Conservation (phyloP, 1,140 invertebrate species). For the Pseudachorutes palmiensis region DNA sequence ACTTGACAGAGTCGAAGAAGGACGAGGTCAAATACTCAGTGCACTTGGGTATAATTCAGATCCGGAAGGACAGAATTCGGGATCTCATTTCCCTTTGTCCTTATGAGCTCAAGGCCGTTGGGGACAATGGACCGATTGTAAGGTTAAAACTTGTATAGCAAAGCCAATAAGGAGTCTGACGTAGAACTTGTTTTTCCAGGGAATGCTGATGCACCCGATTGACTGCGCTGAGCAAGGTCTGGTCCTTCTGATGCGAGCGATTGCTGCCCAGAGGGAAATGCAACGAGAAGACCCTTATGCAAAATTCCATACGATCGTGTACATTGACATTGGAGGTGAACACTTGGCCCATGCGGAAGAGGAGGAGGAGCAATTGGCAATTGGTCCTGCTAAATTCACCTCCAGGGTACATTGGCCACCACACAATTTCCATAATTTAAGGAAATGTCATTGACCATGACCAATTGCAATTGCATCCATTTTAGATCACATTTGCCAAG, state of each 20-base stretch:
- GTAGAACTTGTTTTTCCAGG: too few species aligned
- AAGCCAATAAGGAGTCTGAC: too few species aligned
- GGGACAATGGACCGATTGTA: conserved; percentile 19
- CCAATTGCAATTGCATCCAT: background rate
- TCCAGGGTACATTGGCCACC: too few species aligned
- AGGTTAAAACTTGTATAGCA: background rate
- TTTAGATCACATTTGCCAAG: conserved; percentile 30
- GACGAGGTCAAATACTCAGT: conserved; percentile 16
- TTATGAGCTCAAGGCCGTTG: conserved; percentile 19
- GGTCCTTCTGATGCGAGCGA: conserved; percentile 19
- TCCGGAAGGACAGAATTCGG: conserved; percentile 21
- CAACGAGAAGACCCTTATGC: conserved; percentile 1
- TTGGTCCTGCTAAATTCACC: background rate
- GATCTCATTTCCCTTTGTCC: conserved; percentile 26
- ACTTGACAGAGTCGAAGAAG: background rate
- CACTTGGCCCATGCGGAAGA: background rate
- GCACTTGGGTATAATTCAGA: conserved; percentile 21
- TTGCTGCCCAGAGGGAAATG: conserved; percentile 23
- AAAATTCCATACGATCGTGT: conserved; percentile 22
- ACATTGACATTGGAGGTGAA: conserved; percentile 19
- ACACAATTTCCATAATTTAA: too few species aligned
- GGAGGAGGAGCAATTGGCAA: background rate
- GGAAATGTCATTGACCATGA: background rate
- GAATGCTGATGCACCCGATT: conserved; percentile 21
- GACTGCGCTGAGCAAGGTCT: conserved; percentile 24